Evolutionary conservation across 1,140 invertebrate species (phyloP), one percentile per base, ranked within the genome.

Genomic region (Listronotus bonariensis): DNA sequence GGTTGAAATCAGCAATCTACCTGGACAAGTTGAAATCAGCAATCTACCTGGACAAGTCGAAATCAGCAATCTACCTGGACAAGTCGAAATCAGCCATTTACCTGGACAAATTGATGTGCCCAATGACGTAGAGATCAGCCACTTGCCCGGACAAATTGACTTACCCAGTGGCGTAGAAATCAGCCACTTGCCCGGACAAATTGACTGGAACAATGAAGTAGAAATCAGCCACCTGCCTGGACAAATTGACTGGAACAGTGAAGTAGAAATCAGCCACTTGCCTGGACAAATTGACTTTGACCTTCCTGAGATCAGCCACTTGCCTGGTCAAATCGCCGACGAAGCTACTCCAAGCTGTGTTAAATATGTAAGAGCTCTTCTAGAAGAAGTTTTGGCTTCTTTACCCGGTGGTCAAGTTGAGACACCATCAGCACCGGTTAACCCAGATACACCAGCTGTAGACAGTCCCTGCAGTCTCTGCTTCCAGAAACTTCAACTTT

Each of bases 401-500:
- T 32, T 65, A n/a, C 54, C 53, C 9, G 62, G 45, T 20, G 43
- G 4, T 20, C 7, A 10, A 11, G 36, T 45, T 12, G 17, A 6
- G 18, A n/a, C n/a, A n/a, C 38, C 12, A 18, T 32, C 34, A 10
- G 49, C 9, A 4, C 49, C 12, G 6, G 41, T 38, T 20, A 52
- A 49, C 17, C 11, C 36, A 17, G n/a, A n/a, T 2, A n/a, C 40
- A 12, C 58, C 12, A 12, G 15, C 26, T 32, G 51, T 12, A 7
- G 14, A 38, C 11, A 49, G 40, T 20, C 54, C 62, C n/a, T 65
- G 62, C 54, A 14, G 40, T n/a, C 26, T 17, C 14, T 65, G 62
- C 55, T 65, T 65, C 62, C 45, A 57, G 36, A 57, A 58, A 32
- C 14, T 65, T 15, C 53, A 58, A 20, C 18, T 65, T 6, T 36